Conservation (phyloP, 2,888 invertebrate species). For the Spisula subtruncata region DNA sequence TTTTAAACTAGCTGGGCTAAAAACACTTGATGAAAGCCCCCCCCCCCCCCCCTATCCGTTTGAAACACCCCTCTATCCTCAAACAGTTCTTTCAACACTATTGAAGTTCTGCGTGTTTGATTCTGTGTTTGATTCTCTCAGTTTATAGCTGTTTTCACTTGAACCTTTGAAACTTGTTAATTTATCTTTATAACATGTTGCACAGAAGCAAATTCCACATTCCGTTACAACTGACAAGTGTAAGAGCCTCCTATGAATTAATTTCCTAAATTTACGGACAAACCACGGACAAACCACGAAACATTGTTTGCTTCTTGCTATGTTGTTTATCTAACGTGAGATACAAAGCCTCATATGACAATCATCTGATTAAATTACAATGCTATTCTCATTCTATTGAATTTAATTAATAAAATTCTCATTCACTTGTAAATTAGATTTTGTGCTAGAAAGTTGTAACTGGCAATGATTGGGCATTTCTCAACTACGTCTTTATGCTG, state of each 20-base stretch:
- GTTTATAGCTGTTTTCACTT: background rate
- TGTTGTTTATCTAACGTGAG: slow-evolving; percentile 38
- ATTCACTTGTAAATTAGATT: slow-evolving; percentile 48
- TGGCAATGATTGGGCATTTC: background rate
- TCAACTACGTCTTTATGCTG: slow-evolving; percentile 29
- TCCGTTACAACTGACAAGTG: slow-evolving; percentile 35
- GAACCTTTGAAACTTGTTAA: slow-evolving; percentile 1
- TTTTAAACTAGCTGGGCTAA: background rate
- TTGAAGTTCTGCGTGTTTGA: background rate
- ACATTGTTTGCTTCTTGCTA: slow-evolving; percentile 33
- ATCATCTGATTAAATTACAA: slow-evolving; percentile 63
- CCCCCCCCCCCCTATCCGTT: too few relatives aligned
- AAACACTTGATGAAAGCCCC: background rate
- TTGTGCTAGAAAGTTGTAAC: slow-evolving; percentile 24
- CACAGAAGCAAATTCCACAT: slow-evolving; percentile 11
- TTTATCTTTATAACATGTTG: slow-evolving; percentile 33
- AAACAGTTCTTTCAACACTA: background rate
- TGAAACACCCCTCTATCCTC: background rate
- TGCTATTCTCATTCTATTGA: slow-evolving; percentile 37
- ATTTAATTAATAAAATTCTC: slow-evolving; percentile 59
- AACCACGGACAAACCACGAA: slow-evolving; percentile 42
- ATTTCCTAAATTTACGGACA: slow-evolving; percentile 39
- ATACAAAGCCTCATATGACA: slow-evolving; percentile 26
- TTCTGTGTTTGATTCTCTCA: background rate
- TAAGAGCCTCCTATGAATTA: slow-evolving; percentile 30